Base-by-base conservation (phyloP, 2,888 invertebrate species). In the Noctua comes region DNA sequence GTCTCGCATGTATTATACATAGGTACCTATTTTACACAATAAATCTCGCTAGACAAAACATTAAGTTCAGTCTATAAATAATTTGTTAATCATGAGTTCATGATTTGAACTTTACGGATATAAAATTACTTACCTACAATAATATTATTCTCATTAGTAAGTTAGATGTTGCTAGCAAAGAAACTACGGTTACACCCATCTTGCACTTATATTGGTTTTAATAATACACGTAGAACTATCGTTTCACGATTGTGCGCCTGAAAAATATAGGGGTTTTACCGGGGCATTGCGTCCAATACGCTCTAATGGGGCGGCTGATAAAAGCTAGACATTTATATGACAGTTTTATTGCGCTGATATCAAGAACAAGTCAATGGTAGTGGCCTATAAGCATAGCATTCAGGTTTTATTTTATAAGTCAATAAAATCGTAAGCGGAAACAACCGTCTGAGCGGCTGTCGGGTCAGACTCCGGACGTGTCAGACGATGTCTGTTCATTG, bases 341-440 rank as follows among this genome's bases (percentile, higher is more conserved):
- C 43, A 65, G 13, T 74, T 76, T 85, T 86, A 80, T 84, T 72
- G 40, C 24, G 46, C 27, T 54, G 64, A 78, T 72, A 72, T 73
- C 57, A 66, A 73, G 75, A 79, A 57, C 48, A 80, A 76, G 66
- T 75, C 59, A 81, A 76, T 77, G 68, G 68, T 73, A 48, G 66
- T 84, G 76, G 76, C 73, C 73, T 51, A 70, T 72, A 71, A 77
- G 51, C 48, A 62, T 65, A 68, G 16, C 51, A 40, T 66, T 66
- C 80, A 84, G 84, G 79, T 86, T 86, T 84, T 88, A 85, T 86
- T 87, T 83, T 77, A 85, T 76, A 80, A 85, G 70, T 85, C 84
- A 83, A 85, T 85, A 87, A 86, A 83, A 81, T 84, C 84, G 80
- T 68, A 81, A 88, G 75, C 88, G 91, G 90, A 88, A 88, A 79